Base-by-base conservation (phyloP, 2,888 invertebrate genomes). In the Unio delphinus region DNA sequence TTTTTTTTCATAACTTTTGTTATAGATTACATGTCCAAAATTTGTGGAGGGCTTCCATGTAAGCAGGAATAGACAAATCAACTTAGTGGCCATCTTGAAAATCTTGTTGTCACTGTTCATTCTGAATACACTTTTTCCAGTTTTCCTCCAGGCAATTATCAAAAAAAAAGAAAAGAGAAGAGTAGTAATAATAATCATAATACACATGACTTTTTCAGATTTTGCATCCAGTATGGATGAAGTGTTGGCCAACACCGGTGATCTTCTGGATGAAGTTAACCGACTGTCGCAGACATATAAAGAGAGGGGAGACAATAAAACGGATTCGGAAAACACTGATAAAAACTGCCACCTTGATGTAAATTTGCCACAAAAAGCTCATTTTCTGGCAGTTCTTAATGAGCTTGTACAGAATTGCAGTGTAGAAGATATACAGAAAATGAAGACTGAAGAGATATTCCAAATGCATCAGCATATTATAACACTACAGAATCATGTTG, bases 381-480 rank as follows among this genome's bases (percentile, higher is more conserved):
- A 63, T n/a, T 30, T 71, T 11, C 23, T 68, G 5, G 55, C 65
- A 6, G n/a, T 55, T n/a, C 61, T 79, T 3, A 61, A 70, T n/a
- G 58, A 70, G 18, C 55, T 76, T 11, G 67, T 65, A 20, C 65
- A 75, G 55, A 45, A 62, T 23, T 55, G 61, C 57, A 66, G 63
- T 26, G 28, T 15, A 58, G 60, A 70, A 18, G 64, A 57, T 28
- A 61, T 80, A 58, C 66, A 70, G 45, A 28, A 68, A 3, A 28
- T 77, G 55, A 75, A 64, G 26, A 74, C 72, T 15, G 57, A 57
- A 17, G 74, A 78, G 23, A 62, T 80, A 23, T 76, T 79, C 59
- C 72, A 73, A 18, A 62, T 79, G 28, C 80, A 78, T 55, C 74
- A 79, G 61, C 72, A 74, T n/a, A 60, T 77, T 18, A 67, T 73